phyloP scores from a whole-genome alignment of 2,113 vertebrate species.

The Hippocampus comes region DNA sequence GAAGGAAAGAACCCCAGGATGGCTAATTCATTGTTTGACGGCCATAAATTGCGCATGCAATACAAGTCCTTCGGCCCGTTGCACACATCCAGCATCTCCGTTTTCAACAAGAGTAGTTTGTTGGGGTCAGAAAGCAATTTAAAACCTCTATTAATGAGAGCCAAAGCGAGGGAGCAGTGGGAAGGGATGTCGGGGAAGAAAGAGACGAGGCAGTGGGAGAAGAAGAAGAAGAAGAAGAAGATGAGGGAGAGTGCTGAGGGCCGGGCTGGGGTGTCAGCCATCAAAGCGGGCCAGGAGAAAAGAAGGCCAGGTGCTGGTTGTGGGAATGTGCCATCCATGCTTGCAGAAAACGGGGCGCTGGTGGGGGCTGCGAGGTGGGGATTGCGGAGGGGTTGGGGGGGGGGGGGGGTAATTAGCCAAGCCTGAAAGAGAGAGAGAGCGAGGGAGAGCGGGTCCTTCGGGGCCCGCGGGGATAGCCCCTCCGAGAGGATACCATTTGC shows the following conservation, averaged over 20 bases:
- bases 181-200: constrained; percentile 58
- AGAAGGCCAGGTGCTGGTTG: constrained; percentile 78
- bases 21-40: not conserved
- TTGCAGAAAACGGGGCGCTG: constrained; percentile 52
- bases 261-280: constrained; percentile 76
- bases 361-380: constrained; percentile 25
- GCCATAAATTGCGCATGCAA: constrained; percentile 35
- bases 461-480: constrained; percentile 72
- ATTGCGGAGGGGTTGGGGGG: constrained; percentile 8
- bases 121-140: constrained; percentile 80
- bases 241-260: constrained; percentile 45
- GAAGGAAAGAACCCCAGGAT: not conserved
- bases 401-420: constrained; percentile 68
- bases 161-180: constrained; percentile 50
- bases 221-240: constrained; percentile 43
- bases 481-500: constrained; percentile 76
- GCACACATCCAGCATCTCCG: constrained; percentile 56
- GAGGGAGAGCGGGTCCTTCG: constrained; percentile 63
- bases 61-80: constrained; percentile 50
- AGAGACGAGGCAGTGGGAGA: constrained; percentile 54
- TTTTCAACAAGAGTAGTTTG: constrained; percentile 85
- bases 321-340: constrained; percentile 67
- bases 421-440: constrained; percentile 58
- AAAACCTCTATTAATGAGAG: constrained; percentile 82
- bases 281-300: constrained; percentile 74